These are phyloP conservation scores for Xiphias gladius DNA, from an alignment of 2,113 vertebrate genomes.

Conservation along the genomic window DNA sequence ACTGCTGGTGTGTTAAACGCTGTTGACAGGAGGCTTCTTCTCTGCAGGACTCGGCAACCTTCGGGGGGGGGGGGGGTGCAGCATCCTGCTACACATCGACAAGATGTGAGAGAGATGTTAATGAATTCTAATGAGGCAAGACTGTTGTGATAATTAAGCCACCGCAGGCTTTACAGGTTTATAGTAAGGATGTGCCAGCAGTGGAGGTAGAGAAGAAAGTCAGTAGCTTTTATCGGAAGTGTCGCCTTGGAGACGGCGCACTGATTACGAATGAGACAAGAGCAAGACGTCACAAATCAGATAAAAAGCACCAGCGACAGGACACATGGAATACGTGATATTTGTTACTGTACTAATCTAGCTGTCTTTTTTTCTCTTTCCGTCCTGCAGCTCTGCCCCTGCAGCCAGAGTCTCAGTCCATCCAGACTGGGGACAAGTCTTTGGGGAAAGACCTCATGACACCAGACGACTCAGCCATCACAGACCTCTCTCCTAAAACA, in stretches of 20 bases:
- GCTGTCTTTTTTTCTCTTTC: background rate
- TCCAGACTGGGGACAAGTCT: conserved; percentile 69
- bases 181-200: background rate
- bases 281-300: background rate
- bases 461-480: conserved; percentile 81
- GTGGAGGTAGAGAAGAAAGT: background rate
- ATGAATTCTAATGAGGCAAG: conserved; percentile 57
- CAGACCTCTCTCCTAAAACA: conserved; percentile 80
- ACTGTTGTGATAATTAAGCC: conserved; percentile 59
- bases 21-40: conserved; percentile 18
- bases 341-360: background rate
- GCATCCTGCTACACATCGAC: background rate
- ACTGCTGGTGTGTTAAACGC: conserved; percentile 28
- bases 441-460: conserved; percentile 69
- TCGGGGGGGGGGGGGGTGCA: background rate
- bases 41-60: conserved; percentile 4
- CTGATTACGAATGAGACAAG: background rate
- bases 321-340: background rate
- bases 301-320: background rate
- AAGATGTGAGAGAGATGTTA: conserved; percentile 48
- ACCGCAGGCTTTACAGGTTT: background rate
- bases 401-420: conserved; percentile 70
- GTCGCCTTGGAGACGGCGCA: background rate
- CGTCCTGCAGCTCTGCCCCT: conserved; percentile 74
- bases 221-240: too few species aligned